A percentile compares a stretch with the other conserved stretches of the same genome.
These are phyloP conservation scores for Metacarcinus magister DNA, from an alignment of 2,888 invertebrate species.

Conservation along the genomic window DNA sequence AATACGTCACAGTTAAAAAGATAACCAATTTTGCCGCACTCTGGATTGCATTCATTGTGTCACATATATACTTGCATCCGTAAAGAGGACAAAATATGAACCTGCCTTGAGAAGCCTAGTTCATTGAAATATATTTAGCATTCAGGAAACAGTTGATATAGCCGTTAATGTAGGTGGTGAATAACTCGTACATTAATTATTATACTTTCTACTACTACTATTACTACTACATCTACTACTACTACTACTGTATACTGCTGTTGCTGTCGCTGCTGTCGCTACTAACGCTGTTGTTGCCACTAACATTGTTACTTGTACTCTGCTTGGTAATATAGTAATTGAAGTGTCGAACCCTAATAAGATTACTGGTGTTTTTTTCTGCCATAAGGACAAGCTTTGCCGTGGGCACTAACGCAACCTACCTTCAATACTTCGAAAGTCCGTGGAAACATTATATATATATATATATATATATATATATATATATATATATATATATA, in stretches of 20 bases:
- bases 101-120: no score
- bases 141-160: not conserved
- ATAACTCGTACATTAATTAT: not conserved
- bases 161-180: not conserved
- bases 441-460: no score
- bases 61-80: not conserved
- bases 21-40: not conserved
- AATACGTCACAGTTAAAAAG: not conserved
- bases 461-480: slow-evolving; percentile 15
- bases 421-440: not conserved
- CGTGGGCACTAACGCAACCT: not conserved
- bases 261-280: no score
- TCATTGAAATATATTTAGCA: not conserved
- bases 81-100: not conserved
- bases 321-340: not conserved
- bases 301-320: not conserved
- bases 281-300: no score
- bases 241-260: no score
- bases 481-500: slow-evolving; percentile 6
- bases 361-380: not conserved
- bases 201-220: not conserved
- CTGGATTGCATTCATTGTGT: not conserved
- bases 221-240: not conserved
- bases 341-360: not conserved
- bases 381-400: not conserved